These are phyloP conservation scores for Zhuqinia jingwanae DNA, from an alignment of 2,888 invertebrate species.

Conservation along the genomic window DNA sequence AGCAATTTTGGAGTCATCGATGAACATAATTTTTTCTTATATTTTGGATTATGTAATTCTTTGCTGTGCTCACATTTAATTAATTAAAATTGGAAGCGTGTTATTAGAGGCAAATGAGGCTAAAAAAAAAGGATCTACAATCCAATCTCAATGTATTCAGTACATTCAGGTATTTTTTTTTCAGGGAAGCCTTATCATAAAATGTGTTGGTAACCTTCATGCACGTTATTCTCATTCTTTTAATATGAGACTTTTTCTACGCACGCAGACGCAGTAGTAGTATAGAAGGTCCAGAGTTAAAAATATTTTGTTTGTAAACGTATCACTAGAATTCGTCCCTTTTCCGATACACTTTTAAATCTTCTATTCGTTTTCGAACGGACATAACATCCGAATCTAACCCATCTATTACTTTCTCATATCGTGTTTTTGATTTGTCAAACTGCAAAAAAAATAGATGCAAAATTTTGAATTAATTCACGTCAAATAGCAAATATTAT, in stretches of 20 bases:
- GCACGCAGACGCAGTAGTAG: background rate
- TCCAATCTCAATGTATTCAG: slow-evolving; percentile 32
- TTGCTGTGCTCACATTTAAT: background rate
- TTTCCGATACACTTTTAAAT: slow-evolving; percentile 72
- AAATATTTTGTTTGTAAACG: background rate
- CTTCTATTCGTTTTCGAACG: slow-evolving; percentile 69
- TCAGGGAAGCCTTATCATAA: slow-evolving; percentile 7
- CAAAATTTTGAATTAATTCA: too few relatives aligned
- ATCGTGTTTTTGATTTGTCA: slow-evolving; percentile 71
- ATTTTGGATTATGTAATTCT: too few relatives aligned
- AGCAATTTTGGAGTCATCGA: too few relatives aligned
- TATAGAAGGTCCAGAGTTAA: background rate
- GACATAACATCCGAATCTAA: slow-evolving; percentile 68
- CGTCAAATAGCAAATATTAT: too few relatives aligned
- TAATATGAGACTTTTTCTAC: background rate
- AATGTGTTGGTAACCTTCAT: too few relatives aligned
- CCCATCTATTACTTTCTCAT: slow-evolving; percentile 72
- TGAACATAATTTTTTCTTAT: too few relatives aligned
- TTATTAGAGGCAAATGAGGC: slow-evolving; percentile 11
- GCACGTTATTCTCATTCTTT: background rate
- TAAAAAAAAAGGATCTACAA: background rate
- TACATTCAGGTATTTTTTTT: slow-evolving; percentile 23
- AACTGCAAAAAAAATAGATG: slow-evolving; percentile 63
- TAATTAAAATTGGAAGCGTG: slow-evolving; percentile 24
- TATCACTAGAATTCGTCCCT: slow-evolving; percentile 71